Percentiles rank a stretch among this genome's conserved stretches.
Evolutionary conservation across 2,888 invertebrate genomes (phyloP).

Genomic region (Eudemis profundana): DNA sequence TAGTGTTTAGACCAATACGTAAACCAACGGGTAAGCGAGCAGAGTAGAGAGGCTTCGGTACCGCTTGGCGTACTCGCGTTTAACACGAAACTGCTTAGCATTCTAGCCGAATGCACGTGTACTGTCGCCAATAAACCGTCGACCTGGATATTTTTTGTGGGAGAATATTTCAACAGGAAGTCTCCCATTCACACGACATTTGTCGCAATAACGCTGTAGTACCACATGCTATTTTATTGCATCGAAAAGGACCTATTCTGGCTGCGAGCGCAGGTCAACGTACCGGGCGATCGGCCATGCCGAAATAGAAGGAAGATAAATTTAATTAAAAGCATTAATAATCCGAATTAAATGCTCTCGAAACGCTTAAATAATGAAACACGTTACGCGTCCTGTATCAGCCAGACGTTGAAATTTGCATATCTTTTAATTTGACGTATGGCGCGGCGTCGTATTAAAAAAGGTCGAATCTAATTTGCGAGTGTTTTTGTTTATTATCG

Average conservation of each 20-base stretch:
- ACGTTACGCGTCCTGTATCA: constrained; percentile 66
- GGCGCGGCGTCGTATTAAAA: constrained; percentile 56
- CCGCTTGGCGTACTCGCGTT: constrained; percentile 59
- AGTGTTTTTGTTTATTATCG: constrained; percentile 38
- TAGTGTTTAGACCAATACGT: constrained; percentile 9
- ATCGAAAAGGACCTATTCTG: constrained; percentile 53
- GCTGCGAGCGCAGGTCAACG: constrained; percentile 63
- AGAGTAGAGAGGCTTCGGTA: constrained; percentile 55
- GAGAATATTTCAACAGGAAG: constrained; percentile 69
- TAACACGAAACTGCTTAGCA: constrained; percentile 81
- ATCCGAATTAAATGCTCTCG: constrained; percentile 71
- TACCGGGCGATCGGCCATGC: constrained; percentile 63
- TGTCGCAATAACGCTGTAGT: constrained; percentile 47
- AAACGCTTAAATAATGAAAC: constrained; percentile 68
- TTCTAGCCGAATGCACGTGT: constrained; percentile 76
- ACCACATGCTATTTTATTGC: constrained; percentile 49
- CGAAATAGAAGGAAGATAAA: constrained; percentile 77
- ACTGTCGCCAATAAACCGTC: constrained; percentile 76
- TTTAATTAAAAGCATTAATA: constrained; percentile 81
- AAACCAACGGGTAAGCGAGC: constrained; percentile 24
- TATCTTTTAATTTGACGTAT: constrained; percentile 77
- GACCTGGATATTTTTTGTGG: constrained; percentile 77
- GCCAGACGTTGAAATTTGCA: constrained; percentile 71
- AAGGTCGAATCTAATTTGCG: constrained; percentile 39
- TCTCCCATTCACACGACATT: constrained; percentile 70